A percentile compares a stretch with the other conserved stretches of the same genome.
These are phyloP conservation scores for Prolemur simus DNA, from an alignment of 2,113 vertebrate species.

Conservation along the genomic window DNA sequence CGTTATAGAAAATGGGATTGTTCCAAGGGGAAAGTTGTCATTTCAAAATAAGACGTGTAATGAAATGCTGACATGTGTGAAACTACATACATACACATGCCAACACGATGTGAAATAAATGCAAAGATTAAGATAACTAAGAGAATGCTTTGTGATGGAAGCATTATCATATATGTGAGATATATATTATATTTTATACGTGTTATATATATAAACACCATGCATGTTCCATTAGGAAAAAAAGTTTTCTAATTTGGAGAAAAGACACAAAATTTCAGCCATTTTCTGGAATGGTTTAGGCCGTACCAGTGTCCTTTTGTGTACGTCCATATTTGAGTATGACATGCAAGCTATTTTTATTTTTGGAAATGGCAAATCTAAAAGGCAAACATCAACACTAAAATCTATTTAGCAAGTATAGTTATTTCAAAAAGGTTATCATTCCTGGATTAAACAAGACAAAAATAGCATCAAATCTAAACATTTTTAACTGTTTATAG, in stretches of 20 bases:
- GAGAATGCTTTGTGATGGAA: not conserved
- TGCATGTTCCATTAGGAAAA: not conserved
- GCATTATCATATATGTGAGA: not conserved
- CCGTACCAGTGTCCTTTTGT: not conserved
- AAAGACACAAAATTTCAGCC: not conserved
- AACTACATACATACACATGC: not conserved
- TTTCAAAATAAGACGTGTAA: not conserved
- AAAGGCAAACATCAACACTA: not conserved
- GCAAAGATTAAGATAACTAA: not conserved
- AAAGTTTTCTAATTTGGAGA: not conserved
- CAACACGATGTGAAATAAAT: not conserved
- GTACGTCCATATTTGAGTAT: not conserved
- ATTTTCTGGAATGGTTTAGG: not conserved
- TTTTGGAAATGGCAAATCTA: not conserved
- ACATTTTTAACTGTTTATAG: not conserved
- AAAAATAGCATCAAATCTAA: conserved; percentile 34
- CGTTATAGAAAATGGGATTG: not conserved
- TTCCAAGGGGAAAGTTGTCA: not conserved
- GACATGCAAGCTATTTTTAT: not conserved
- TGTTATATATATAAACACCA: not conserved
- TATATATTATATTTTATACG: not conserved
- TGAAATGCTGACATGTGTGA: not conserved
- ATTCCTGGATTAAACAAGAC: conserved; percentile 50
- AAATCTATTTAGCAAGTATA: conserved; percentile 47
- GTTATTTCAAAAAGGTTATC: conserved; percentile 59